Base-by-base conservation (phyloP, 1,140 invertebrate genomes). In the Cylas formicarius region DNA sequence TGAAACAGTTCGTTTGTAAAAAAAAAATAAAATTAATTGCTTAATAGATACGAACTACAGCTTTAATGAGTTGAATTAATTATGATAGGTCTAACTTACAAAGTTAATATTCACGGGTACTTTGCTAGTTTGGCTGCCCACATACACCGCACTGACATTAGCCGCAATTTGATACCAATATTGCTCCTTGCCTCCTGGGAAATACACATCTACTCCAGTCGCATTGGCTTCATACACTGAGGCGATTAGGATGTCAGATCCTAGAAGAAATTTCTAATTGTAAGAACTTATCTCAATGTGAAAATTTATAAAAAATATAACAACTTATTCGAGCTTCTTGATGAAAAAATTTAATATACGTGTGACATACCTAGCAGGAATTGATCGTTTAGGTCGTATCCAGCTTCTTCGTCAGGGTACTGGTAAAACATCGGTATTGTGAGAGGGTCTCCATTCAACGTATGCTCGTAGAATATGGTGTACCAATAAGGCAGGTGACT, bases 151-250 rank as follows among this genome's bases (percentile, higher is more conserved):
- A 7, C 24, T 8, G 39, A 42, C n/a, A n/a, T 78, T 72, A 23
- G 20, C 85, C 46, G 88, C 80, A 23, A 89, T 75, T 62, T 96
- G 88, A 69, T 93, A 95, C 95, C 95, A 97, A 14, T 82, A 54
- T 35, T 71, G 69, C 49, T 79, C 66, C 20, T 74, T 67, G 49
- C 81, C 71, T 13, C 75, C 79, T 17, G 95, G 95, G 58, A 98
- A 85, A 59, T 96, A 94, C 2, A 97, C 83, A 34, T 74, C 75
- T 1, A 91, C 82, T 44, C 78, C 77, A 2, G 74, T 77, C 0
- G 77, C 82, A 10, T 83, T 85, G 29, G 79, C 71, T 29, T 91
- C 81, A 31, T 81, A 75, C 3, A 97, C 86, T 0, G 95, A 91
- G 7, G 80, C 74, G 0, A 95, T 83, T 3, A 98, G 71, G 17